Evolutionary conservation across 2,797 vertebrate genomes (phyloP), one percentile per base, ranked within the genome.

Genomic region (Streptopelia turtur): DNA sequence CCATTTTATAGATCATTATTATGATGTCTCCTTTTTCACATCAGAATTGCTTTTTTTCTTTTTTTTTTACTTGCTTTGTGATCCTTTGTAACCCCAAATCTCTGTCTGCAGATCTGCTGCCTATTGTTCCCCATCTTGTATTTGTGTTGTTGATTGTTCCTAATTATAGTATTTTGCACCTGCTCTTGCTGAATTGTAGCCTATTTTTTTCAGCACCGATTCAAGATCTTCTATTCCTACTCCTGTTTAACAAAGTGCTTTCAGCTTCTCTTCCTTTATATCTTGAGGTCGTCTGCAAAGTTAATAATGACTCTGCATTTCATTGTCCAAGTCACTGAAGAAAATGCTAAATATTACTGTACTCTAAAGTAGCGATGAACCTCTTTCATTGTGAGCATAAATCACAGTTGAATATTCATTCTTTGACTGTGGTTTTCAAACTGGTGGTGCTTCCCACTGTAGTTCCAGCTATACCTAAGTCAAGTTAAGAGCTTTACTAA

Each of bases 1-100:
- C 16, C 6, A 5, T 35, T 23, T 16, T 30, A 25, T 2, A 18
- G 1, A 49, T 18, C 5, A 35, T 4, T 13, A 0, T 71, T 55
- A 11, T 4, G 8, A 25, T 9, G 5, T 33, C 70, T 66, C 45
- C 60, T 91, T 74, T 68, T 74, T 59, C 7, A 4, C 31, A 70
- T 47, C 30, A 35, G 12, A 5, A 30, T 63, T 75, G 16, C 35
- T 5, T 12, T 37, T 81, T 49, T 84, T 78, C 57, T 5, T 9
- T 37, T 86, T 49, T 84, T 35, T 75, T 57, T 0, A 25, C n/a
- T 68, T 71, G 15, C 6, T 37, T 25, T 16, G 3, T 15, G 20
- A 47, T 68, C 15, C 71, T 6, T 57, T 50, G 25, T 23, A 78
- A 78, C 21, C 12, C 28, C 33, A 33, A 82, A 57, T 52, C 22